Evolutionary conservation across 2,113 vertebrate species (phyloP), one percentile per base, ranked within the genome.

Genomic region (Erinaceus europaeus): DNA sequence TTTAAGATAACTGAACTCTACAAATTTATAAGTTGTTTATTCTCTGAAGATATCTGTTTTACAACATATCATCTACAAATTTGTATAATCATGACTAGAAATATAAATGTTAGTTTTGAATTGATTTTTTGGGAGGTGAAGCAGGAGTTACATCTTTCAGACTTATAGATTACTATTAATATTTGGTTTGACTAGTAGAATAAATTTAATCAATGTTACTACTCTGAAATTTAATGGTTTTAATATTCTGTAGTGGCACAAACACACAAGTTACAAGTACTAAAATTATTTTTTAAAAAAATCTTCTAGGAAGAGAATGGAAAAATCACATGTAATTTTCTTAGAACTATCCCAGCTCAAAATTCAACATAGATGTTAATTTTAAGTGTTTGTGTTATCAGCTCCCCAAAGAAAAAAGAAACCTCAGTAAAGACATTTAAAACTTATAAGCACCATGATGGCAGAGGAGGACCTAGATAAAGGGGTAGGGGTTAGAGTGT

Each of bases 131-230:
- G 9, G 6, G 18, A 20, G 10, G 18, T 0, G 20, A 2, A 68
- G 55, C 2, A 69, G 27, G 7, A 73, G 29, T 9, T 69, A 40
- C 68, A 69, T 17, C 34, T 62, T 79, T n/a, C 32, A 57, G 55
- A 74, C 12, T 32, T 52, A 53, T 5, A 69, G 7, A 14, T 55
- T 48, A 50, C 50, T 74, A 11, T 44, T 61, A 62, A 78, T 48
- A 78, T 73, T 85, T 81, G 40, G 9, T 72, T 76, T 75, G 4
- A 75, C 18, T 62, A 61, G 36, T 69, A 69, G 90, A 85, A 44
- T 50, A 67, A 90, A 34, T 38, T 62, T 44, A 6, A 53, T 61
- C 9, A 32, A 6, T 32, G 86, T 69, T 14, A 44, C 18, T n/a
- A 69, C 48, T 34, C 14, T 69, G 65, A 38, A 83, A 52, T 5